Evolutionary conservation across 2,113 vertebrate species (phyloP).

Genomic region (Regulus satrapa): DNA sequence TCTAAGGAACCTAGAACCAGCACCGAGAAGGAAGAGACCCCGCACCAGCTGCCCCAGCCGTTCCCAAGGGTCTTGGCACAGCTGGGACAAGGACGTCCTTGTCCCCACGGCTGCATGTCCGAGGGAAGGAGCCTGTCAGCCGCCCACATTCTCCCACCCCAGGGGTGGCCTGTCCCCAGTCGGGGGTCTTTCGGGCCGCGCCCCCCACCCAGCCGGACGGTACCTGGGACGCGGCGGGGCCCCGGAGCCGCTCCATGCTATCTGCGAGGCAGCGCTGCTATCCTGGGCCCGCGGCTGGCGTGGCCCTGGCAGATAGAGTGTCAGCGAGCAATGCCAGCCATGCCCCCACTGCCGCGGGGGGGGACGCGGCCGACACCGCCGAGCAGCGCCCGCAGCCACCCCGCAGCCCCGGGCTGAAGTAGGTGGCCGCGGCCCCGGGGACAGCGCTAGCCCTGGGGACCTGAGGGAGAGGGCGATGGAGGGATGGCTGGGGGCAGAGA

Average conservation of each 20-base stretch:
- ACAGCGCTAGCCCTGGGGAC: not conserved
- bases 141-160: not conserved
- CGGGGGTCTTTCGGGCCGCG: rapidly evolving
- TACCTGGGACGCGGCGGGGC: constrained; percentile 28
- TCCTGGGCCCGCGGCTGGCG: constrained; percentile 43
- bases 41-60: not conserved
- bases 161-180: not conserved
- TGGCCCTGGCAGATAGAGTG: constrained; percentile 42
- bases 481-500: not conserved
- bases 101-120: not conserved
- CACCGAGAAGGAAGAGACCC: not conserved
- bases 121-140: rapidly evolving
- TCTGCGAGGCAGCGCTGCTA: constrained; percentile 36
- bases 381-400: not conserved
- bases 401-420: not conserved
- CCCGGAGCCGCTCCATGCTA: constrained; percentile 41
- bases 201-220: not conserved
- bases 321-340: constrained; percentile 41
- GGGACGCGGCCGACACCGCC: not conserved
- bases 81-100: not conserved
- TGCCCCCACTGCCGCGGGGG: not conserved
- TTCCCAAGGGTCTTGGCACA: not conserved
- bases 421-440: not conserved
- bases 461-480: not conserved
- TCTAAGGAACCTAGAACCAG: not conserved